A percentile compares a stretch with the other conserved stretches of the same genome.
These are phyloP conservation scores for Spea multiplicata DNA, from an alignment of 2,113 vertebrate species.

Conservation along the genomic window DNA sequence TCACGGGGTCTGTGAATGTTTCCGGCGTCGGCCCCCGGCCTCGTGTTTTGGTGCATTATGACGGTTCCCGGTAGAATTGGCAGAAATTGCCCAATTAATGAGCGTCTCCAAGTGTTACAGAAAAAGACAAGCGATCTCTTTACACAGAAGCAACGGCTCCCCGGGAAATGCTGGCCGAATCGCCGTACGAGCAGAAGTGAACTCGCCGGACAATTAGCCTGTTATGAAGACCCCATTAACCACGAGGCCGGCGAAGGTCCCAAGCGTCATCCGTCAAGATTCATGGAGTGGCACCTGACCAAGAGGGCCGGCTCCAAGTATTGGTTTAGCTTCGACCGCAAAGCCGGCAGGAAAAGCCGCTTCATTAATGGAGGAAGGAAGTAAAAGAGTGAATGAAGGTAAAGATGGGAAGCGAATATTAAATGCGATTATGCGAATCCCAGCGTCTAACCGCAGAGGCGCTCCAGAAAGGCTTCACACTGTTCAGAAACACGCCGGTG, in stretches of 20 bases:
- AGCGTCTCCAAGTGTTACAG: background rate
- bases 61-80: background rate
- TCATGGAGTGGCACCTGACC: conserved; percentile 38
- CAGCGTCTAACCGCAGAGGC: conserved; percentile 32
- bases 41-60: background rate
- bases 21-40: background rate
- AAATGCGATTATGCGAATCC: conserved; percentile 10
- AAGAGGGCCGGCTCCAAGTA: background rate
- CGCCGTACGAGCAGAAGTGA: conserved; percentile 13
- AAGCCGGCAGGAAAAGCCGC: background rate
- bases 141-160: background rate
- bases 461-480: conserved; percentile 17
- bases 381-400: conserved; percentile 23
- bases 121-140: background rate
- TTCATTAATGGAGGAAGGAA: conserved; percentile 39
- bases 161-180: conserved; percentile 27
- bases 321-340: conserved; percentile 8
- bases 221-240: conserved; percentile 42
- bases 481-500: conserved; percentile 43
- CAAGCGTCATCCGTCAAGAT: conserved; percentile 43
- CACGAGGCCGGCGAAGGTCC: conserved; percentile 37
- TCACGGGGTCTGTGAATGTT: background rate
- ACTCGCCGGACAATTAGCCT: background rate
- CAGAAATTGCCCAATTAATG: background rate
- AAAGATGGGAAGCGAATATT: conserved; percentile 43